Base-by-base conservation (phyloP, 23 tunicate genomes). In the Botrylloides violaceus region DNA sequence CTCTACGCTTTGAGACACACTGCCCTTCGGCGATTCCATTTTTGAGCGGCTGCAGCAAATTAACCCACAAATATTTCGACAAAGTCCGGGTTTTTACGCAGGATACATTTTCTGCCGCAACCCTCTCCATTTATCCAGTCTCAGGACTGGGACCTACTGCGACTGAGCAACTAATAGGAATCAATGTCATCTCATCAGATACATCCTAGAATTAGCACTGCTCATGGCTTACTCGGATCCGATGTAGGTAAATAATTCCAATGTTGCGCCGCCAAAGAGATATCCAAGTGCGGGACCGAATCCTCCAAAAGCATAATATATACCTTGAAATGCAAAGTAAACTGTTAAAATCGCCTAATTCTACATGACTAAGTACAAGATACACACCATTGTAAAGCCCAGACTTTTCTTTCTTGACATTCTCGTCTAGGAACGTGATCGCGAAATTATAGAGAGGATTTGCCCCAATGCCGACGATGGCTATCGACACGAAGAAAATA, bases 251-350 rank as follows among this genome's bases (percentile, higher is more conserved):
- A 76, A 83, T 34, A 71, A 34, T 36, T 47, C 81, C 2, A 85
- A 59, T 30, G 81, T 47, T 23, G 37, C 50, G 27, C 93, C 84
- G 29, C 93, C 93, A 5, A 85, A 66, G 2, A 85, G 39, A 75
- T 62, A 85, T 2, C 93, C 93, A 65, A 85, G 64, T 29, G 93
- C 93, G 43, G 93, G 93, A 30, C 93, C 93, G 39, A 85, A 38
- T 2, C 81, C 93, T 21, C 84, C 61, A 37, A 83, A 71, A 4
- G 84, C 79, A 65, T 73, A 85, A 58, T 73, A 85, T 25, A 85
- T 58, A 29, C 93, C 93, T 85, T 28, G 9, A 7, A 60, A 60
- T 30, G 9, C 21, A n/a, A 6, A 59, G 22, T 29, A 26, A 65
- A 5, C 47, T 15, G 21, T 30, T 49, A 20, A n/a, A 7, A 12